A percentile compares a stretch with the other conserved stretches of the same genome.
These are phyloP conservation scores for Monarcha castaneiventris DNA, from an alignment of 2,113 vertebrate genomes.

Conservation along the genomic window DNA sequence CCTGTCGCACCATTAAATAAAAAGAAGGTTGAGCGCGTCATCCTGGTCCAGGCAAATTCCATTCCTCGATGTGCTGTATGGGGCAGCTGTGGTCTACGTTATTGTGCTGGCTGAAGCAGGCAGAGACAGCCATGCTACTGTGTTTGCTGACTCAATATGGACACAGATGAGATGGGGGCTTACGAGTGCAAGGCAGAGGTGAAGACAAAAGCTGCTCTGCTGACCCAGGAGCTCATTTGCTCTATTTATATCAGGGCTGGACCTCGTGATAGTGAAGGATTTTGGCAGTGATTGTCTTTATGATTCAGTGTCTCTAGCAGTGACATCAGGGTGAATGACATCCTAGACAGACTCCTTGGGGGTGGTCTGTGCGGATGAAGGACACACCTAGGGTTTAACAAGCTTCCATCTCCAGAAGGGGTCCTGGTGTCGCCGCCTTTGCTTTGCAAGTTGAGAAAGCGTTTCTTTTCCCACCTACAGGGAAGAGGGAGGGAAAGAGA, in stretches of 20 bases:
- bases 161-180: constrained; percentile 24
- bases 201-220: constrained; percentile 54
- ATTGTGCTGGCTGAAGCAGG: constrained; percentile 17
- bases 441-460: constrained; percentile 94
- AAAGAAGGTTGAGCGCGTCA: constrained; percentile 60
- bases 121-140: constrained; percentile 38
- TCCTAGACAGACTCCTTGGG: constrained; percentile 69
- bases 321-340: constrained; percentile 74
- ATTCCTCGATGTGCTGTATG: neutral
- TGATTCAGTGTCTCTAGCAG: constrained; percentile 76
- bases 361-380: constrained; percentile 70
- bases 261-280: constrained; percentile 61
- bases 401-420: constrained; percentile 98
- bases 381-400: constrained; percentile 84
- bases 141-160: constrained; percentile 40
- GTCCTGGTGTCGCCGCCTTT: constrained; percentile 92
- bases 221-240: constrained; percentile 43
- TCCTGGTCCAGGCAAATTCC: constrained; percentile 52
- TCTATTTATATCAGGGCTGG: constrained; percentile 52
- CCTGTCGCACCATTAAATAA: constrained; percentile 86
- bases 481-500: neutral
- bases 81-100: constrained; percentile 14
- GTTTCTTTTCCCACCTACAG: constrained; percentile 91
- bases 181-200: constrained; percentile 56
- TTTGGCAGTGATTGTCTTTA: constrained; percentile 83